Evolutionary conservation across 2,797 vertebrate genomes (phyloP), one percentile per base, ranked within the genome.

Genomic region (Pangasius krempfi): DNA sequence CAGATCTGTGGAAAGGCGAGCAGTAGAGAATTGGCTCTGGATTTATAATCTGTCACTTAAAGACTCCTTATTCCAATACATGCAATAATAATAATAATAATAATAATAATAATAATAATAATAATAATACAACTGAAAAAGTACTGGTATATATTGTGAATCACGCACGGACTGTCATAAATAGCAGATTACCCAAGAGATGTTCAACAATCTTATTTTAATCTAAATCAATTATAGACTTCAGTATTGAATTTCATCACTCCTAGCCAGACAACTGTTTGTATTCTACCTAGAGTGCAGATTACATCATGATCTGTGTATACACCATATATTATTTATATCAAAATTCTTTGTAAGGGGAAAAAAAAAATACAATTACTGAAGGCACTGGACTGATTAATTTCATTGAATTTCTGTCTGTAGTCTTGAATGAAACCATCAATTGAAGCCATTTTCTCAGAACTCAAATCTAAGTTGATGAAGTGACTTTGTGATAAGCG

Each of bases 1-100:
- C 89, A 90, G 54, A 88, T 73, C 62, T 58, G 92, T 88, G 82
- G 85, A 93, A 84, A 91, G 88, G 50, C 62, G 37, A 85, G 75
- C 80, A 58, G 92, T 87, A 84, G 86, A 93, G 83, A 91, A 93
- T 91, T 92, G 93, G 92, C 93, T 93, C 92, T 91, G 91, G 95
- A 94, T 96, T 96, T 94, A 92, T 93, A 96, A 96, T 96, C 93
- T 88, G 92, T 95, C 94, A 95, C 95, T 96, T 95, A 97, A 95
- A 92, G 92, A 86, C 88, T 90, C 86, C 84, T 88, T 84, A 58
- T 84, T 25, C 20, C 58, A 18, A 33, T 30, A 52, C 37, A 58
- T 87, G 88, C 93, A n/a, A n/a, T n/a, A 91, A 47, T 75, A 87
- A 54, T 54, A 86, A 70, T 72, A 84, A 70, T 87, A 85, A 56